These are phyloP conservation scores for Stigmatopora argus DNA, from an alignment of 2,113 vertebrate species.

Conservation along the genomic window DNA sequence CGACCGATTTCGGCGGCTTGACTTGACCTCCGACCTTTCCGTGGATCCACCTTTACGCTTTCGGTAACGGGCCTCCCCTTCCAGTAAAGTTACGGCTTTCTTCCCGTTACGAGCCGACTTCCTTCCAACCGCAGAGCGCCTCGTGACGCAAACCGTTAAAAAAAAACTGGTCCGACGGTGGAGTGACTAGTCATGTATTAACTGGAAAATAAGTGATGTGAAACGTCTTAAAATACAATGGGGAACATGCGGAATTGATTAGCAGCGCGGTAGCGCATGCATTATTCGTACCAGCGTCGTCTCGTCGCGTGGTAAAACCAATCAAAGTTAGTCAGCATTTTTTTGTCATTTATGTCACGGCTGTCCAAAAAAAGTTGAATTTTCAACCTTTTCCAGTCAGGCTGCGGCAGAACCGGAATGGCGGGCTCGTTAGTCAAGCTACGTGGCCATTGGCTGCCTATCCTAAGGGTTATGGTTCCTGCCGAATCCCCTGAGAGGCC, in stretches of 20 bases:
- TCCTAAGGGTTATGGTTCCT: constrained; percentile 46
- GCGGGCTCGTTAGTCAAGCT: constrained; percentile 33
- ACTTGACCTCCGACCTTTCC: constrained; percentile 58
- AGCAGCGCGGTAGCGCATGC: constrained; percentile 23
- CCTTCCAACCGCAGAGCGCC: constrained; percentile 59
- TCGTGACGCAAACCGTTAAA: constrained; percentile 51
- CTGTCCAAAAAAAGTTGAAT: constrained; percentile 29
- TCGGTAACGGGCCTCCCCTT: constrained; percentile 55
- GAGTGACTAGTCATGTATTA: constrained; percentile 58
- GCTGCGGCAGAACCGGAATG: constrained; percentile 38
- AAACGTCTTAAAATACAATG: constrained; percentile 45
- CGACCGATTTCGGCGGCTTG: constrained; percentile 47
- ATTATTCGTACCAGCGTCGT: constrained; percentile 26
- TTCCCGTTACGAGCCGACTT: constrained; percentile 65
- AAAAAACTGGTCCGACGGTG: constrained; percentile 33
- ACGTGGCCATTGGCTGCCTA: constrained; percentile 46
- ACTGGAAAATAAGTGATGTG: constrained; percentile 40
- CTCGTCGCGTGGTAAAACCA: constrained; percentile 24
- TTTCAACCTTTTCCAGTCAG: constrained; percentile 34
- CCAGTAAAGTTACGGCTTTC: constrained; percentile 62
- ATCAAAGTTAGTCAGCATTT: constrained; percentile 21
- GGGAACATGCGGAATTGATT: constrained; percentile 57
- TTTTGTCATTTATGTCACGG: constrained; percentile 21
- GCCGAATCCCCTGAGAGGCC: constrained; percentile 47
- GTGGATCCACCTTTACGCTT: constrained; percentile 32